phyloP scores from a whole-genome alignment of 2,113 vertebrate species.

The Procavia capensis region DNA sequence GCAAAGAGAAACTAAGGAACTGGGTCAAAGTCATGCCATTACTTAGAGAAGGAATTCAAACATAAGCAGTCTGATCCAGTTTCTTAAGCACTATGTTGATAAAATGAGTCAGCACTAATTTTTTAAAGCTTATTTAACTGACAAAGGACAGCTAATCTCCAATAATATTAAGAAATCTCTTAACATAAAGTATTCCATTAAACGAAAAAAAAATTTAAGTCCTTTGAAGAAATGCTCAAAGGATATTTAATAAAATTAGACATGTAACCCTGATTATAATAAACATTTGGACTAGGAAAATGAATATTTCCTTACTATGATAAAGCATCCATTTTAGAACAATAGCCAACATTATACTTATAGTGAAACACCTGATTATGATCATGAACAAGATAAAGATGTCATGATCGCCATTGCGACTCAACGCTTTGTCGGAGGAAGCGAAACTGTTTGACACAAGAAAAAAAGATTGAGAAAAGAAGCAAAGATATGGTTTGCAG shows the following conservation, averaged over 20 bases:
- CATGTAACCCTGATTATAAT: slow-evolving; percentile 62
- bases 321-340: slow-evolving; percentile 27
- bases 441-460: not conserved
- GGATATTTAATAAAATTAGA: slow-evolving; percentile 69
- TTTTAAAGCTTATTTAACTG: slow-evolving; percentile 61
- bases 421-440: slow-evolving; percentile 27
- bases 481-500: slow-evolving; percentile 6
- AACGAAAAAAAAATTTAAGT: slow-evolving; percentile 18
- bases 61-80: not conserved
- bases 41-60: not conserved
- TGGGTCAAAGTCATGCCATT: not conserved
- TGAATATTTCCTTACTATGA: not conserved
- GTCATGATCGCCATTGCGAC: not conserved
- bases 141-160: slow-evolving; percentile 68
- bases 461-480: slow-evolving; percentile 14
- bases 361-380: slow-evolving; percentile 19
- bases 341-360: slow-evolving; percentile 21
- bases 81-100: not conserved
- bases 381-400: not conserved
- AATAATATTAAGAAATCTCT: slow-evolving; percentile 69
- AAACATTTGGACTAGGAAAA: slow-evolving; percentile 21
- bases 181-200: slow-evolving; percentile 60
- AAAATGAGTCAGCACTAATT: slow-evolving; percentile 31
- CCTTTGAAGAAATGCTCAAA: slow-evolving; percentile 67
- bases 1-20: not conserved